A percentile compares a stretch with the other conserved stretches of the same genome.
phyloP scores from a whole-genome alignment of 2,113 vertebrate genomes.

The Alosa alosa region DNA sequence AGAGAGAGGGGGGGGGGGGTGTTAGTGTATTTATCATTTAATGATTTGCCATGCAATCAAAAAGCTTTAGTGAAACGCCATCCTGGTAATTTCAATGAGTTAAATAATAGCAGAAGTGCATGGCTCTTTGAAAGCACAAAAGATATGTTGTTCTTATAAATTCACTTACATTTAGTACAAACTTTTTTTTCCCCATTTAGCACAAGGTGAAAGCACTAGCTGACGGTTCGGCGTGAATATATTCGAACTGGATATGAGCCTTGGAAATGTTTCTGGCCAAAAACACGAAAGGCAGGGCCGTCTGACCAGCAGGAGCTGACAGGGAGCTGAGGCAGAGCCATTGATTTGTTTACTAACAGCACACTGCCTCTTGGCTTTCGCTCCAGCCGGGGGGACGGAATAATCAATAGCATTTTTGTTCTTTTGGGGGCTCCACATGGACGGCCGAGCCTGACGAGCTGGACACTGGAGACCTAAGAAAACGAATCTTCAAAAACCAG shows the following conservation, averaged over 20 bases:
- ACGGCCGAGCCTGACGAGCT: conserved; percentile 69
- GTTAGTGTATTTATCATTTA: background rate
- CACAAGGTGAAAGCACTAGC: background rate
- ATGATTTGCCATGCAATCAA: background rate
- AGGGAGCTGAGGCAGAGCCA: conserved; percentile 67
- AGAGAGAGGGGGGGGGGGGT: background rate
- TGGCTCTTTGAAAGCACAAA: too few species aligned
- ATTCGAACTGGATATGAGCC: background rate
- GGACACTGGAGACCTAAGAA: conserved; percentile 62
- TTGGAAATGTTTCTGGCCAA: background rate
- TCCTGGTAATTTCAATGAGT: background rate
- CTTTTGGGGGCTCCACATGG: conserved; percentile 70
- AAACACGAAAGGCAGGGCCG: conserved; percentile 38
- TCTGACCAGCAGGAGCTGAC: conserved; percentile 65
- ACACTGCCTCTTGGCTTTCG: conserved; percentile 71
- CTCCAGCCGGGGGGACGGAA: conserved; percentile 68
- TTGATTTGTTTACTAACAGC: conserved; percentile 80
- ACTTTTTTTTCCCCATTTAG: background rate
- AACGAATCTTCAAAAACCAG: conserved; percentile 48
- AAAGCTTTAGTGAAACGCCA: background rate
- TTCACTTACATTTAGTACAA: background rate
- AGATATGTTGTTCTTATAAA: background rate
- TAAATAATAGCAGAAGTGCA: background rate
- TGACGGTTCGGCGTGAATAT: background rate
- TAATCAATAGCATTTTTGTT: conserved; percentile 74